Percentiles rank a stretch among this genome's conserved stretches.
phyloP scores from a whole-genome alignment of 2,888 invertebrate species.

The Erpobdella octoculata region DNA sequence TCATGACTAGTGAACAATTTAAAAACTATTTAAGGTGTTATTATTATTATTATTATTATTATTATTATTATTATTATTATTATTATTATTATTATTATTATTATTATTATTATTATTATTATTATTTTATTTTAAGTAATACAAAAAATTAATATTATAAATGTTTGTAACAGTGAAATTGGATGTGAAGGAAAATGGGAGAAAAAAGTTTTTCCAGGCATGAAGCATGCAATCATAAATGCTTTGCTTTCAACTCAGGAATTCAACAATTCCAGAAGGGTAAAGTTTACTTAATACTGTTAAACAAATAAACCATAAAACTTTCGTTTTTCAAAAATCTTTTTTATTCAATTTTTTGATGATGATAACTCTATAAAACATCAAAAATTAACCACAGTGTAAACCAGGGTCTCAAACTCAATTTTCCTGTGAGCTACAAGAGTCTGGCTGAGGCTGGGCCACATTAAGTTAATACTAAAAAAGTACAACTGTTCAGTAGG shows the following conservation, averaged over 20 bases:
- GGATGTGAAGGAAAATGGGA: conserved; percentile 67
- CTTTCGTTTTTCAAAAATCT: too few species aligned
- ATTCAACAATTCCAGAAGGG: conserved; percentile 51
- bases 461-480: too few species aligned
- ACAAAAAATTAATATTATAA: conserved; percentile 4
- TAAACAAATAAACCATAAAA: background rate
- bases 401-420: too few species aligned
- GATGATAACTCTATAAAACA: too few species aligned
- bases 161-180: conserved; percentile 33
- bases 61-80: background rate
- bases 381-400: too few species aligned
- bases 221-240: conserved; percentile 72
- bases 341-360: too few species aligned
- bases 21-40: conserved; percentile 62
- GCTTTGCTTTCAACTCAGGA: conserved; percentile 69
- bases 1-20: conserved; percentile 74
- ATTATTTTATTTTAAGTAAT: background rate
- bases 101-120: too few species aligned
- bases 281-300: conserved; percentile 35
- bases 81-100: background rate
- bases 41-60: background rate
- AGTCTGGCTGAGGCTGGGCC: too few species aligned
- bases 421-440: too few species aligned
- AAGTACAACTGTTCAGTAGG: too few species aligned
- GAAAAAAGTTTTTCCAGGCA: conserved; percentile 70